Base-by-base conservation (phyloP, 2,888 invertebrate species). In the Tineola bisselliella region DNA sequence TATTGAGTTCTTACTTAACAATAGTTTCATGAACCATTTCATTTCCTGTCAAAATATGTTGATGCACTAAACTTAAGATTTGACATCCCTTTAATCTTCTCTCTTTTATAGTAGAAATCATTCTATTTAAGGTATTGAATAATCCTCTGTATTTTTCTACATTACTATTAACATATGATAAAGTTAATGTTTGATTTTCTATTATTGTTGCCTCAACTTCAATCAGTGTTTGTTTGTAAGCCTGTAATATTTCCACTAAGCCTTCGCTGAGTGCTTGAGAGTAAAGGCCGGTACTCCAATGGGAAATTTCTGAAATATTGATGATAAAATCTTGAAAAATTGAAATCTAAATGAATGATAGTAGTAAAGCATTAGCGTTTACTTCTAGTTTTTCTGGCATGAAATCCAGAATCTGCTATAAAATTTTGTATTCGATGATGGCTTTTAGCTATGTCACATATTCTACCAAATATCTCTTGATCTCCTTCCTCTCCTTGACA, bases 241-340 rank as follows among this genome's bases (percentile, higher is more conserved):
- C 89, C 63, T 91, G 89, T 19, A 96, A 79, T 0, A 93, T 91
- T 69, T 89, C 86, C 61, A 93, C 89, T 61, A 96, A 87, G 0
- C 95, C 96, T 77, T 91, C 90, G 65, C 94, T 93, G 63, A 96
- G 89, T 11, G 94, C 92, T 77, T 91, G 91, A 8, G 94, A 79
- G 73, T 96, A 97, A 8, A 93, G 77, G 0, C 96, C 95, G 64
- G 74, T 13, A 11, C 30, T 60, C 54, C 65, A 67, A 13, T 54
- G 64, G 65, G 57, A 60, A 60, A 59, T 62, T 48, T 63, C 62
- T 62, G 44, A 11, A 64, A 61, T 57, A 17, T 15, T 4, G 17
- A 52, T 5, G 6, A 4, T 4, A 52, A 52, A 44, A 13, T n/a
- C 54, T 52, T 17, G 72, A 33, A 25, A 2, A 25, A 25, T 25